Base-by-base conservation (phyloP, 1,140 invertebrate species). In the Drosophila persimilis region DNA sequence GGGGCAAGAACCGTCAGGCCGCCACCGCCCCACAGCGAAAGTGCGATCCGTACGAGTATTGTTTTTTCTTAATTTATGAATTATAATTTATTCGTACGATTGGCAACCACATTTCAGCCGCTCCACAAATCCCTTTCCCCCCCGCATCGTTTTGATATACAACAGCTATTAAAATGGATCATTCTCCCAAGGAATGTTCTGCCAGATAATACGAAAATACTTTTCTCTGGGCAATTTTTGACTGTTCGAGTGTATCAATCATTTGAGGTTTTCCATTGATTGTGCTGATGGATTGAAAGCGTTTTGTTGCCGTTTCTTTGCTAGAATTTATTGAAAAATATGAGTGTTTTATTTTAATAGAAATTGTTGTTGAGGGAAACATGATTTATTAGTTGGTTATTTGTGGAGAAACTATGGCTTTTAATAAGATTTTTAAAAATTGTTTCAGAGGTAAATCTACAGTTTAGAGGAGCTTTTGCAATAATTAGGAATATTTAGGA, bases 51-150 rank as follows among this genome's bases (percentile, higher is more conserved):
- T 66, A 77, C 3, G 35, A 35, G 9, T 11, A 5, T 39, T 39
- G 0, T 81, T 79, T 57, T 54, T 72, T 72, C 71, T 64, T 88
- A 76, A 88, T 88, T 77, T 78, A 86, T 86, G 81, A 86, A 78
- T 71, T 80, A 85, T 85, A 78, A 86, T 81, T 86, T 86, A 73
- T 86, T 74, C 50, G 53, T 56, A 50, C 52, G 43, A 54, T 70
- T 73, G 59, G 56, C 43, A 73, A 46, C 35, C 79, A 74, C 54
- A 69, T 81, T 70, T 80, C 62, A 56, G 3, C 26, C 29, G 51
- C 24, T 26, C 3, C 3, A 26, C 24, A 26, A 26, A 26, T 26
- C 3, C 0, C 24, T 0, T 26, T 43, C 20, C 35, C 17, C 17
- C 72, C 63, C 47, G 67, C 51, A 77, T 52, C 39, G 47, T 74